Base-by-base conservation (phyloP, 2,888 invertebrate species). In the Noctua comes region DNA sequence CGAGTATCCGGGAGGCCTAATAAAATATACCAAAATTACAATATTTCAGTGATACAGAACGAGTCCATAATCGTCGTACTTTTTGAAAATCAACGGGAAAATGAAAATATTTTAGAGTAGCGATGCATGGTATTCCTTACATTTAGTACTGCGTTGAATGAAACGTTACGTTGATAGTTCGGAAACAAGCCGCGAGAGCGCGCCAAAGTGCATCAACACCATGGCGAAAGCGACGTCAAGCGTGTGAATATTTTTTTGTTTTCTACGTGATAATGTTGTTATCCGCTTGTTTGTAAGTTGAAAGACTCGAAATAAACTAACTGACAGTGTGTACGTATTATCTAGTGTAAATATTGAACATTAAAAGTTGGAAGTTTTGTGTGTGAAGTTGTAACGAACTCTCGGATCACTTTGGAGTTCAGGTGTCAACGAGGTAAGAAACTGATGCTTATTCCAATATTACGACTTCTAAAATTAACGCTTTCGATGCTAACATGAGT, bases 341-440 rank as follows among this genome's bases (percentile, higher is more conserved):
- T 91, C 76, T 89, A 91, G 93, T 94, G 93, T 84, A 89, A 89
- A 90, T 86, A 93, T 92, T 94, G 86, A 92, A 91, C 86, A 89
- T 91, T 82, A 88, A 94, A 95, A 95, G 93, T 96, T 95, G 79
- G 90, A 94, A 95, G 95, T 95, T 95, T 95, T 91, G 94, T 94
- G 94, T 93, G 93, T 93, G 94, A 96, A 96, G 96, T 96, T 96
- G 87, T 94, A 96, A 96, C 96, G 95, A 96, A 96, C 96, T 96
- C 95, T 92, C 90, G 93, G 94, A 96, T 95, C 95, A 94, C 94
- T 96, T 94, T 92, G 94, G 94, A 94, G 94, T 96, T 96, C 95
- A 96, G 97, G 96, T 97, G 97, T 97, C 96, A 97, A 96, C 95
- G 97, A 97, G 97, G 97, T 97, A 97, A 96, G 97, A 94, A 95